Evolutionary conservation across 1,140 invertebrate genomes (phyloP).

Genomic region (Coelopa frigida): DNA sequence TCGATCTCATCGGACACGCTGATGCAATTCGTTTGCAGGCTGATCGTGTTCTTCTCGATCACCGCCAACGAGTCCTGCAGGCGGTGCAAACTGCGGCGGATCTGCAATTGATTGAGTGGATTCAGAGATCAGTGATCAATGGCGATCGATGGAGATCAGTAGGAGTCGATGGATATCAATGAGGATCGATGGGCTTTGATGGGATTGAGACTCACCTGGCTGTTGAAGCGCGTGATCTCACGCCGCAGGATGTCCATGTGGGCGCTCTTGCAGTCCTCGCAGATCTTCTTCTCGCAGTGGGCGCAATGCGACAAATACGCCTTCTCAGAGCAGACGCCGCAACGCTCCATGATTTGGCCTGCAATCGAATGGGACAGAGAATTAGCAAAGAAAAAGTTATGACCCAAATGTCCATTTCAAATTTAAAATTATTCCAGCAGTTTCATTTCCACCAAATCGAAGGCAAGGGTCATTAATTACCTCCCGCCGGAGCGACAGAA

Average conservation of each 20-base stretch:
- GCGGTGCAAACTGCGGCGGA: conserved; percentile 74
- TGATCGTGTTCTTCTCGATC: conserved; percentile 78
- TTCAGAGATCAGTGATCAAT: neutral
- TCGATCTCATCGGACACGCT: conserved; percentile 87
- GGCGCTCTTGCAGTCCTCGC: conserved; percentile 83
- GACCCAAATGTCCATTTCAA: too few species aligned
- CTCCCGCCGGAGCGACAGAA: too few species aligned
- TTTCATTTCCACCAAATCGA: too few species aligned
- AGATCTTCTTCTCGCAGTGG: conserved; percentile 91
- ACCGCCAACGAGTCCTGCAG: conserved; percentile 75
- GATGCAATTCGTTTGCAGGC: conserved; percentile 75
- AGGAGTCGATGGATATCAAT: neutral
- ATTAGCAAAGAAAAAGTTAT: neutral
- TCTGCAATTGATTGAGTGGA: conserved; percentile 35
- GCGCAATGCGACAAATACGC: conserved; percentile 80
- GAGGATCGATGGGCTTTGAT: neutral
- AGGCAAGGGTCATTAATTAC: too few species aligned
- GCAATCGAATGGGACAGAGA: too few species aligned
- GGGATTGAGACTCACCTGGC: conserved; percentile 59
- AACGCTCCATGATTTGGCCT: conserved; percentile 75
- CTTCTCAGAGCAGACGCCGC: conserved; percentile 91
- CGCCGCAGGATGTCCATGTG: conserved; percentile 92
- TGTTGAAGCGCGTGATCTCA: conserved; percentile 90
- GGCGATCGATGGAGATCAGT: neutral
- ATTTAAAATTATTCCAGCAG: too few species aligned